Evolutionary conservation across 2,113 vertebrate species (phyloP).

Genomic region (Colaptes auratus): DNA sequence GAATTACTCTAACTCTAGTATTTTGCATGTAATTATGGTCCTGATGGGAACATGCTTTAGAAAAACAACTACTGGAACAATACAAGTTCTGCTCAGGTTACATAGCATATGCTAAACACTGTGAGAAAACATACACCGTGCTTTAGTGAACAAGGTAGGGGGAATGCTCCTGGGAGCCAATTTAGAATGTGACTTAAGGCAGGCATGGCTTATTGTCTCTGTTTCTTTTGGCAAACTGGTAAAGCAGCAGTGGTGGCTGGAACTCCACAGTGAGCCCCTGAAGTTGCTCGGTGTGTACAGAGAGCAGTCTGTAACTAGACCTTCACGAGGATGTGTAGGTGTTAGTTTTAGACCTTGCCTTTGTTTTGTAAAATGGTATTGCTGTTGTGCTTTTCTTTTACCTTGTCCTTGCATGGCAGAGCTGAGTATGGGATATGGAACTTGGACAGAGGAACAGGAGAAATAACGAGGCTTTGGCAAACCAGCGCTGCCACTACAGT

Average conservation of each 20-base stretch:
- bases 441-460: neutral
- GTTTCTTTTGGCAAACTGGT: slow-evolving; percentile 79
- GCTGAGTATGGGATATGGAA: neutral
- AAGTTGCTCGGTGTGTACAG: slow-evolving; percentile 36
- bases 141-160: slow-evolving; percentile 90
- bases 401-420: neutral
- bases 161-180: slow-evolving; percentile 91
- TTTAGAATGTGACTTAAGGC: slow-evolving; percentile 95
- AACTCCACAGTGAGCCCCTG: slow-evolving; percentile 58
- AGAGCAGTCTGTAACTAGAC: slow-evolving; percentile 7
- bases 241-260: slow-evolving; percentile 75
- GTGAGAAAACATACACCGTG: slow-evolving; percentile 84
- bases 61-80: slow-evolving; percentile 80
- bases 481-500: neutral
- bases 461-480: neutral
- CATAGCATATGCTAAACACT: slow-evolving; percentile 87
- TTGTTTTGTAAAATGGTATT: slow-evolving; percentile 39
- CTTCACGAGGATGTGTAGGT: neutral
- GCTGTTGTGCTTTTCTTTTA: neutral
- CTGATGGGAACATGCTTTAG: slow-evolving; percentile 88
- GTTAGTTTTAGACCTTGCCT: slow-evolving; percentile 43
- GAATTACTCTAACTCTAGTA: slow-evolving; percentile 80
- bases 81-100: slow-evolving; percentile 84
- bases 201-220: slow-evolving; percentile 73
- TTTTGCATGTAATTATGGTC: slow-evolving; percentile 89